Conservation (phyloP, 1,140 invertebrate genomes). For the Drosophila erecta region DNA sequence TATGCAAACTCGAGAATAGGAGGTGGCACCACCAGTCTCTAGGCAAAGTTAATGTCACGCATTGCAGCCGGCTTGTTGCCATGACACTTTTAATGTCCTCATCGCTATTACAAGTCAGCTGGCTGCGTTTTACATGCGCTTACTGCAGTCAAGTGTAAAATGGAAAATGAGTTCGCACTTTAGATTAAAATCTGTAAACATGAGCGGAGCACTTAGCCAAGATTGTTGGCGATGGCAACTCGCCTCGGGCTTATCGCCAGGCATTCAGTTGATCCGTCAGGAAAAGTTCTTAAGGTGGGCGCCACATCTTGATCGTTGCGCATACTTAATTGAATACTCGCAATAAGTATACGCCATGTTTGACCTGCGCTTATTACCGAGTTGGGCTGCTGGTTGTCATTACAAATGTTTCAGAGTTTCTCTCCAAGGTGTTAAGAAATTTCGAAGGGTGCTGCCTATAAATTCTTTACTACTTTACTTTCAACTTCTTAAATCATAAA, state of each 20-base stretch:
- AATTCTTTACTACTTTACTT: neutral
- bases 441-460: too few relatives aligned
- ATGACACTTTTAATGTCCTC: slow-evolving; percentile 47
- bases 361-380: neutral
- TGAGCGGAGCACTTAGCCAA: slow-evolving; percentile 23
- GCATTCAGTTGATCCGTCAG: slow-evolving; percentile 33
- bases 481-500: neutral
- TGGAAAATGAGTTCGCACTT: slow-evolving; percentile 74
- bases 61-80: slow-evolving; percentile 27
- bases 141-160: slow-evolving; percentile 64
- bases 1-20: slow-evolving; percentile 35
- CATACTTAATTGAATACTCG: slow-evolving; percentile 6
- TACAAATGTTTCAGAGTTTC: neutral
- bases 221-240: slow-evolving; percentile 11
- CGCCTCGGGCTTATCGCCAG: slow-evolving; percentile 34
- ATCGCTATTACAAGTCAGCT: slow-evolving; percentile 53
- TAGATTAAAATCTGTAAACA: slow-evolving; percentile 73
- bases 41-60: slow-evolving; percentile 55
- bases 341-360: slow-evolving; percentile 15
- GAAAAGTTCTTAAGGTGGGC: slow-evolving; percentile 24
- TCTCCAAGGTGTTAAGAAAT: too few relatives aligned
- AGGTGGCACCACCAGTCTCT: slow-evolving; percentile 3
- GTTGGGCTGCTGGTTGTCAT: neutral
- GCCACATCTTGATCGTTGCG: slow-evolving; percentile 1
- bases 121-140: slow-evolving; percentile 40